Base-by-base conservation (phyloP, 37 sponge, comb jelly and placozoan genomes). In the Oopsacas minuta region DNA sequence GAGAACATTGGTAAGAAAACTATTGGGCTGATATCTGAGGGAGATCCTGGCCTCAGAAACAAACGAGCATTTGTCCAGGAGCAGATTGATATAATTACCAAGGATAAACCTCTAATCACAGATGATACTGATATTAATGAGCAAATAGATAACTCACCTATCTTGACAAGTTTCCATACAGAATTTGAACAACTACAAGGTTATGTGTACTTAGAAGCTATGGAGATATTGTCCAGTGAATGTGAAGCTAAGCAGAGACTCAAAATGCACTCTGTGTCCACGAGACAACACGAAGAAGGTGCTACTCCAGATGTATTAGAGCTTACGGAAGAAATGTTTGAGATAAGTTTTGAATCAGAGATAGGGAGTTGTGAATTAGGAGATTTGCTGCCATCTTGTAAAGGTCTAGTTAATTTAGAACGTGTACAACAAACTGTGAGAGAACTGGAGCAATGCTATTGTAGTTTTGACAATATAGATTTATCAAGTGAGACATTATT, bases 1-100 rank as follows among this genome's bases (percentile, higher is more conserved):
- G 96, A 95, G 83, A 88, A 36, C 1, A 23, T 95, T 46, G 96
- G 96, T 15, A 91, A 90, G 87, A 95, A 95, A 86, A 95, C 96
- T 15, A 91, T 93, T 87, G 89, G 90, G 22, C 83, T 95, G 0
- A 36, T 95, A 0, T 87, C 96, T 12, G 96, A 95, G 51, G 92
- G 92, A 81, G 96, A 95, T 53, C 92, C 94, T 69, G 94, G 94
- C 91, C 37, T 92, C 38, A 61, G 85, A 39, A 90, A 87, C 38
- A 92, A 90, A 84, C 89, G 92, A 39, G 85, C 85, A 0, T 46
- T 87, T 12, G 37, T 94, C 39, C 37, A 61, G 37, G 85, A 84
- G 3, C 85, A 81, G 10, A 82, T 61, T 3, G 28, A 61, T 3
- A 61, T 10, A 10, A 61, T 61, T 32, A 61, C 75, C 75, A 61